Evolutionary conservation across 2,888 invertebrate species (phyloP).

Genomic region (Drosophila paranaensis): DNA sequence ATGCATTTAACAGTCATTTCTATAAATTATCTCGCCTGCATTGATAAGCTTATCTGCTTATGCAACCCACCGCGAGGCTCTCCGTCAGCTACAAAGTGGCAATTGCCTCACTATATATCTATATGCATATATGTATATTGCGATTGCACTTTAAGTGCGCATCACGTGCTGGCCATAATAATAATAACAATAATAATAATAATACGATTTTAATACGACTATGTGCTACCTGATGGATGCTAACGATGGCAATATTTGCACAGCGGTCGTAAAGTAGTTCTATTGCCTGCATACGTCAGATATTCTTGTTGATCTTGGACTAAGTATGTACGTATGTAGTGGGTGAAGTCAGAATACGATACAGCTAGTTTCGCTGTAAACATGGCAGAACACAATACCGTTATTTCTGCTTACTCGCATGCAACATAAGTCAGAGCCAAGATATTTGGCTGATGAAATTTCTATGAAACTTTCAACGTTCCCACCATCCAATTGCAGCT

Average conservation of each 20-base stretch:
- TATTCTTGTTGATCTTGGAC: background rate
- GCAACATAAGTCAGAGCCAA: slow-evolving; percentile 11
- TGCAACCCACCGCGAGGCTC: slow-evolving; percentile 31
- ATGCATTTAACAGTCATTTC: background rate
- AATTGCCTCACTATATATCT: slow-evolving; percentile 17
- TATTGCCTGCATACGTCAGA: slow-evolving; percentile 16
- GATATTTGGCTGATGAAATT: slow-evolving; percentile 60
- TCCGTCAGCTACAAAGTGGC: slow-evolving; percentile 17
- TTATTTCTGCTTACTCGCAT: slow-evolving; percentile 22
- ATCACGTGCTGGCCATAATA: slow-evolving; percentile 10
- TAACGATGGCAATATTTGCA: slow-evolving; percentile 6
- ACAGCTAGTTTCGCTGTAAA: background rate
- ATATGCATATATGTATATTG: background rate
- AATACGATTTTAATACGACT: background rate
- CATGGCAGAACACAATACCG: slow-evolving; percentile 18
- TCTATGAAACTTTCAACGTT: slow-evolving; percentile 28
- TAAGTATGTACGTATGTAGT: background rate
- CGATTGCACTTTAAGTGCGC: background rate
- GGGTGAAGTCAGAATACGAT: background rate
- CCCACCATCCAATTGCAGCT: slow-evolving; percentile 36
- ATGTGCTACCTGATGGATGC: background rate
- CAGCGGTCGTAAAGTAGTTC: background rate
- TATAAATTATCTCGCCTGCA: slow-evolving; percentile 6
- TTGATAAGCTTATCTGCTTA: slow-evolving; percentile 36
- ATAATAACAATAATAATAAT: slow-evolving; percentile 1